Evolutionary conservation across 1,140 invertebrate species (phyloP).

Genomic region (Andricus grossulariae): DNA sequence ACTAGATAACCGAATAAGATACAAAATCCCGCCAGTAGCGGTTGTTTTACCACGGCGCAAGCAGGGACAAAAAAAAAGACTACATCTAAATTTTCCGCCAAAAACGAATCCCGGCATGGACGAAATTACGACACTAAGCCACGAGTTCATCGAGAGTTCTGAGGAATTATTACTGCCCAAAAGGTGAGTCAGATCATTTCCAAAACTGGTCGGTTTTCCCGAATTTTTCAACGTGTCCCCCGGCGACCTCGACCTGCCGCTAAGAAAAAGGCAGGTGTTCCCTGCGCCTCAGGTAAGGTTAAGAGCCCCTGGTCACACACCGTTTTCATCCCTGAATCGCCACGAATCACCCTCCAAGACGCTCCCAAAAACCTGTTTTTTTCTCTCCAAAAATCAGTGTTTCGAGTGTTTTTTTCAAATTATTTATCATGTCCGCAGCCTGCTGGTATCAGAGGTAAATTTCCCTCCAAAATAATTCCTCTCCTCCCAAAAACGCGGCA

Average conservation of each 20-base stretch:
- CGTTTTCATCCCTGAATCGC: conserved; percentile 14
- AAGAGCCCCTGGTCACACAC: conserved; percentile 38
- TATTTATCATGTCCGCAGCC: conserved; percentile 43
- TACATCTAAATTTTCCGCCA: conserved; percentile 49
- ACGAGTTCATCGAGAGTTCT: conserved; percentile 41
- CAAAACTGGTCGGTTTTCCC: neutral
- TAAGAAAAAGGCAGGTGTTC: conserved; percentile 29
- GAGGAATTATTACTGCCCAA: conserved; percentile 49
- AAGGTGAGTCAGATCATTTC: conserved; percentile 47
- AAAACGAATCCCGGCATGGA: conserved; percentile 56
- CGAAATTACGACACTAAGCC: conserved; percentile 39
- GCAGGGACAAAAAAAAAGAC: conserved; percentile 42
- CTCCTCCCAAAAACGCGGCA: neutral
- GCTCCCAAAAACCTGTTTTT: neutral
- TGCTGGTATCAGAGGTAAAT: conserved; percentile 53
- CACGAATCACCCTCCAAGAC: conserved; percentile 13
- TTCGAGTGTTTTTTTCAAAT: neutral
- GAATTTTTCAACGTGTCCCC: neutral
- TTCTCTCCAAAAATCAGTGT: neutral
- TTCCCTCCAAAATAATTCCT: conserved; percentile 37
- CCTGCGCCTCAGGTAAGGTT: conserved; percentile 52
- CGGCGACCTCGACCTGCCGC: conserved; percentile 49
- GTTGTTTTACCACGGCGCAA: conserved; percentile 39
- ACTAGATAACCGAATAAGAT: conserved; percentile 1
- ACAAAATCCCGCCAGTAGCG: conserved; percentile 30